Conservation (phyloP, 1,140 invertebrate genomes). For the Drosophila nasuta region DNA sequence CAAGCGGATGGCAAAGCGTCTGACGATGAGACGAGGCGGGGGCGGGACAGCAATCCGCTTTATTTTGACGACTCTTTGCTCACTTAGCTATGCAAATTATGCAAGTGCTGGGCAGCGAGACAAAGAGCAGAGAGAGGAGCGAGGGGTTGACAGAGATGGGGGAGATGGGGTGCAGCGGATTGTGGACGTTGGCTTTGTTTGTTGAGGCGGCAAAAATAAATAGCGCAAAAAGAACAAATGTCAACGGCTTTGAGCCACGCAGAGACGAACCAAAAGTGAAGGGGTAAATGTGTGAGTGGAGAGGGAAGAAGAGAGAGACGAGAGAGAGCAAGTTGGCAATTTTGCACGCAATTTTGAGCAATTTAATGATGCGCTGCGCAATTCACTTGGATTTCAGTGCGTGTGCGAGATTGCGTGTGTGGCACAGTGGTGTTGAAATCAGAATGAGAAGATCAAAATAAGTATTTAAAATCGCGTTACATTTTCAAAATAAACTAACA, state of each 20-base stretch:
- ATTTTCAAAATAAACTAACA: too few species aligned
- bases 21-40: neutral
- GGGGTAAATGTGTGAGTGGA: neutral
- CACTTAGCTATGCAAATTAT: slow-evolving; percentile 56
- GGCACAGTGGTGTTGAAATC: neutral
- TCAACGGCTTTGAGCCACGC: slow-evolving; percentile 32
- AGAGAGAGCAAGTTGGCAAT: slow-evolving; percentile 19
- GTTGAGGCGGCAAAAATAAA: slow-evolving; percentile 79
- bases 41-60: slow-evolving; percentile 42
- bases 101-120: slow-evolving; percentile 20
- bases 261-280: neutral
- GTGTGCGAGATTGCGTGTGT: neutral
- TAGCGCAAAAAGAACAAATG: slow-evolving; percentile 68
- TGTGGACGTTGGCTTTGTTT: slow-evolving; percentile 62
- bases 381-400: slow-evolving; percentile 32
- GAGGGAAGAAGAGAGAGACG: neutral
- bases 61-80: slow-evolving; percentile 53
- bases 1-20: neutral
- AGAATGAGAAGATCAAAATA: neutral
- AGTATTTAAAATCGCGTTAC: too few species aligned
- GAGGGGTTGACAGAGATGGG: neutral
- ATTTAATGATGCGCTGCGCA: slow-evolving; percentile 58
- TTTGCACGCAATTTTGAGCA: slow-evolving; percentile 57
- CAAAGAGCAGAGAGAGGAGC: neutral
- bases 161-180: slow-evolving; percentile 5